Evolutionary conservation across 2,113 vertebrate species (phyloP).

Genomic region (Phaethornis superciliosus): DNA sequence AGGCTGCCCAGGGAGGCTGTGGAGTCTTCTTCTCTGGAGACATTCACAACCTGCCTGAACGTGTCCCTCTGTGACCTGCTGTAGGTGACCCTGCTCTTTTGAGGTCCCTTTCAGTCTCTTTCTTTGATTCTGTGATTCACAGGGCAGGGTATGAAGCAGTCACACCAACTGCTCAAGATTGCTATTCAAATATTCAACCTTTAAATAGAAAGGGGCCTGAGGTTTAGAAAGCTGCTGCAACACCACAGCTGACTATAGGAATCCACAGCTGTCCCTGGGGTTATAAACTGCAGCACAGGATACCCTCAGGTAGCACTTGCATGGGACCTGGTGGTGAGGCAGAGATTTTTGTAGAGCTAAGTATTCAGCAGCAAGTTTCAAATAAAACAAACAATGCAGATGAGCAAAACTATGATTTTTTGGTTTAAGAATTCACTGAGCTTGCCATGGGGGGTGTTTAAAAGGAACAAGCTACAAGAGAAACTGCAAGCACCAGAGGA

Average conservation of each 20-base stretch:
- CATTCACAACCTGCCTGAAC: too few species aligned
- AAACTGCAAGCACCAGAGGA: neutral
- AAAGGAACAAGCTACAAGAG: neutral
- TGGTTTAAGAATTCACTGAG: neutral
- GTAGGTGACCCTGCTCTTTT: too few species aligned
- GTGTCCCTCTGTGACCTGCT: too few species aligned
- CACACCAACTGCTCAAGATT: accelerated
- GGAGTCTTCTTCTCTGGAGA: too few species aligned
- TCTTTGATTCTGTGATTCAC: too few species aligned
- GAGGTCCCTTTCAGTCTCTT: too few species aligned
- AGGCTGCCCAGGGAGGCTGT: too few species aligned
- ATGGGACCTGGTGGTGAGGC: neutral
- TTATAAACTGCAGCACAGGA: neutral
- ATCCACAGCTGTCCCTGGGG: neutral
- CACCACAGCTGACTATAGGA: neutral
- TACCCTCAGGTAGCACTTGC: neutral
- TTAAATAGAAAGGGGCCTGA: neutral
- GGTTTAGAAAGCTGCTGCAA: neutral
- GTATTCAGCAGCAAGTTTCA: neutral
- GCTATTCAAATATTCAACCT: accelerated
- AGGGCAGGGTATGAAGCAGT: neutral
- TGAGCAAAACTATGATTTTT: neutral
- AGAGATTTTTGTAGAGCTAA: neutral
- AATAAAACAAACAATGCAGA: neutral
- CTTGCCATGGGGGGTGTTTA: neutral